A percentile compares a stretch with the other conserved stretches of the same genome.
phyloP scores from a whole-genome alignment of 2,113 vertebrate species.

The Siniperca knerii region DNA sequence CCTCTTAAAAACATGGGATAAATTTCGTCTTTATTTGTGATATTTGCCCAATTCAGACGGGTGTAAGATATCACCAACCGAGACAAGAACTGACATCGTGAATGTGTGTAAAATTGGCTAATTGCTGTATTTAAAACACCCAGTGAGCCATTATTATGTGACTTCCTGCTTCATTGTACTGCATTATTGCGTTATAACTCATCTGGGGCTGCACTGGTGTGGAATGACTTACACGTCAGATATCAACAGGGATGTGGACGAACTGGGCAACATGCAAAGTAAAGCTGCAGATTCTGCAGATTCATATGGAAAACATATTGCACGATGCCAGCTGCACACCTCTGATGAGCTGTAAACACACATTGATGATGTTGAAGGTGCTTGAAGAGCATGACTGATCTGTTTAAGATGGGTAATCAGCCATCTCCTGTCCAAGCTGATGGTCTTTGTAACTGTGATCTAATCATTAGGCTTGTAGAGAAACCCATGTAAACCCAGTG shows the following conservation, averaged over 20 bases:
- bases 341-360: conserved; percentile 15
- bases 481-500: not conserved
- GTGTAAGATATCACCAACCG: not conserved
- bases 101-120: not conserved
- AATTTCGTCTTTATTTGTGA: not conserved
- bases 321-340: not conserved
- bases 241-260: not conserved
- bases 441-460: conserved; percentile 38
- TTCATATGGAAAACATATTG: not conserved
- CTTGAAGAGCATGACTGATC: conserved; percentile 18
- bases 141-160: not conserved
- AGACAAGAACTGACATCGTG: not conserved
- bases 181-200: conserved; percentile 25
- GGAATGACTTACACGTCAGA: not conserved
- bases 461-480: conserved; percentile 28
- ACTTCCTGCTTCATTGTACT: not conserved
- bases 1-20: not conserved
- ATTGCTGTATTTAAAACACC: not conserved
- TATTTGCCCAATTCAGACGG: not conserved
- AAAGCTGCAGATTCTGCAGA: not conserved
- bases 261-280: conserved; percentile 19
- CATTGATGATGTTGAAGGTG: conserved; percentile 2
- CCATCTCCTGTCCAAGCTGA: conserved; percentile 10
- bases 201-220: not conserved
- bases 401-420: conserved; percentile 4